Evolutionary conservation across 2,888 invertebrate species (phyloP).

Genomic region (Augochlorella aurata): DNA sequence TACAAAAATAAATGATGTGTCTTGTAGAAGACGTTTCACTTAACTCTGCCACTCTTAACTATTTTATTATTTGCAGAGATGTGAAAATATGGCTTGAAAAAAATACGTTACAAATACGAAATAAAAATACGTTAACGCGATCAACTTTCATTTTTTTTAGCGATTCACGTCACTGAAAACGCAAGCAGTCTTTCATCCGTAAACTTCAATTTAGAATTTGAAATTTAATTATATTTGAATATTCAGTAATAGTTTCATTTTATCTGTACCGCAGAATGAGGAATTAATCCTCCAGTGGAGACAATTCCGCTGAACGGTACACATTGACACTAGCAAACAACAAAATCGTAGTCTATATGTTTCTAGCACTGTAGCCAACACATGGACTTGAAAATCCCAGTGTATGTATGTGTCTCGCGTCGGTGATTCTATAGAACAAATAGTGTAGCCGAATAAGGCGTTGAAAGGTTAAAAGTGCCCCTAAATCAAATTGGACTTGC

Average conservation of each 20-base stretch:
- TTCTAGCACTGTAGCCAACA: background rate
- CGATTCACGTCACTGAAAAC: background rate
- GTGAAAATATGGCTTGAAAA: no score
- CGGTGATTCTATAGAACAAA: background rate
- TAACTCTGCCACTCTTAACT: no score
- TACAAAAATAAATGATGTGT: no score
- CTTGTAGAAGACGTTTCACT: no score
- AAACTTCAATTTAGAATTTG: background rate
- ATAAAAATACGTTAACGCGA: background rate
- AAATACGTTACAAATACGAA: no score
- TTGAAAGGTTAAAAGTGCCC: background rate
- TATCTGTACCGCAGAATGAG: background rate
- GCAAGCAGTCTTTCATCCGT: background rate
- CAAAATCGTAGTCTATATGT: background rate
- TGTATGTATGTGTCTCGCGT: background rate
- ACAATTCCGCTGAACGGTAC: background rate
- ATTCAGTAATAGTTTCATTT: background rate
- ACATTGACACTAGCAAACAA: conserved; percentile 5
- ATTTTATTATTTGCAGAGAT: no score
- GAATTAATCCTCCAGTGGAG: background rate
- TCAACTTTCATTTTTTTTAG: background rate
- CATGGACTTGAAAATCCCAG: background rate
- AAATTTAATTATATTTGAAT: background rate
- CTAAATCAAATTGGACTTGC: conserved; percentile 4
- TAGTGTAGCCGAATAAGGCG: background rate